Base-by-base conservation (phyloP, 2,797 vertebrate genomes). In the Megalops cyprinoides region DNA sequence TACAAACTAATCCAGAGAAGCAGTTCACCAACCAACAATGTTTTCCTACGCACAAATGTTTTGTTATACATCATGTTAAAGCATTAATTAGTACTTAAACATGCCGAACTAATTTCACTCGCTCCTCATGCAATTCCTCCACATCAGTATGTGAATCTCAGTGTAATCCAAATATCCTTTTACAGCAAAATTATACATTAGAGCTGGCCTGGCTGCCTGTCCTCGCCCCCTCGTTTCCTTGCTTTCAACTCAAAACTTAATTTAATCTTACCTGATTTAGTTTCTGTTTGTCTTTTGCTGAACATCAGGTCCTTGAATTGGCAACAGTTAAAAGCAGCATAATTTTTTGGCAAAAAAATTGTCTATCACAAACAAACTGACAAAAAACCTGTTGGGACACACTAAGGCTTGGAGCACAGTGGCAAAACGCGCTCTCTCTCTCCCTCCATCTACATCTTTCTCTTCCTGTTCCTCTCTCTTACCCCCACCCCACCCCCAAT, bases 391-490 rank as follows among this genome's bases (percentile, higher is more conserved):
- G 53, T 14, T 76, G 14, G 18, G 60, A 76, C 12, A 58, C 3
- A 65, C 2, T 18, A 34, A 81, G 37, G 46, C 58, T 49, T 75
- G 74, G 51, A 49, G 31, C 46, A 76, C 37, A 58, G 71, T 65
- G 62, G 15, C 23, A 51, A 53, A 76, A 67, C 25, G 58, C 74
- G 60, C 82, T 85, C 82, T 88, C 76, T 34, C 65, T 60, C 76
- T 65, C 83, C 83, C 85, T 86, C 85, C 9, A 79, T 86, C 88
- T 87, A 62, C 73, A 78, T 84, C 80, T 82, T 73, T 91, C 90
- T 94, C 94, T 95, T 94, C 93, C 94, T 95, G 91, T 95, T 95
- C 91, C 92, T 94, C 91, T 93, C 74, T 77, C 84, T 74, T 89
- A 83, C 82, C 87, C 87, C 85, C 91, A 86, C 90, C 90, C 91